phyloP scores from a whole-genome alignment of 2,888 invertebrate species.

The Drosophila kuntzei region DNA sequence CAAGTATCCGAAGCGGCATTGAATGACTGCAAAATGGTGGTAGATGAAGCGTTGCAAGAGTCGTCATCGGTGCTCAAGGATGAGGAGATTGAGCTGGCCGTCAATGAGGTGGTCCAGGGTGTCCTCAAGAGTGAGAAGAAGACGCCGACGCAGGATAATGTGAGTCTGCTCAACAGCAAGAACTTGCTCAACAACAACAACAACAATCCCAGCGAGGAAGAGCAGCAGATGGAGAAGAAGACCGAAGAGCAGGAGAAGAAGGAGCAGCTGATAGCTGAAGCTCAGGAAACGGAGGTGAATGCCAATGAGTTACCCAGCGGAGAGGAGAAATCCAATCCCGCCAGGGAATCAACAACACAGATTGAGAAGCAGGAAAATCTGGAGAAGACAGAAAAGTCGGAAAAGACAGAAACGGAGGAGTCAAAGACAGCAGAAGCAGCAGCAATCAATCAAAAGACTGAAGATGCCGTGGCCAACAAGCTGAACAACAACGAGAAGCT shows the following conservation, averaged over 20 bases:
- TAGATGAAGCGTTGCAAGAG: constrained; percentile 79
- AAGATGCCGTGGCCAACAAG: constrained; percentile 82
- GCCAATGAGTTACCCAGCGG: constrained; percentile 66
- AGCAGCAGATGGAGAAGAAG: constrained; percentile 1
- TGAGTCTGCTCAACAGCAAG: constrained; percentile 82
- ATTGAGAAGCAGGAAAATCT: neutral
- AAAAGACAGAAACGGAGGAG: constrained; percentile 8
- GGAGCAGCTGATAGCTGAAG: too few relatives aligned
- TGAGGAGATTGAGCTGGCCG: constrained; percentile 87
- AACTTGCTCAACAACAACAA: constrained; percentile 76
- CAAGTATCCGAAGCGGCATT: constrained; percentile 86
- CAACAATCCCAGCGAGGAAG: constrained; percentile 42
- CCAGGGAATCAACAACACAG: constrained; percentile 3
- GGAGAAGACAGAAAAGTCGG: constrained; percentile 1
- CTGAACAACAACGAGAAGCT: constrained; percentile 74
- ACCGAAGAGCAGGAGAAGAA: neutral
- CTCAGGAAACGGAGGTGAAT: constrained; percentile 65
- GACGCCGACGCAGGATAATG: constrained; percentile 63
- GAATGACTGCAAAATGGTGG: constrained; percentile 85
- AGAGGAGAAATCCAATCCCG: constrained; percentile 1
- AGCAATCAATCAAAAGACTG: constrained; percentile 85
- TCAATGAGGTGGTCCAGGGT: constrained; percentile 86
- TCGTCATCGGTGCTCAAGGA: constrained; percentile 86
- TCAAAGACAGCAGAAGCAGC: constrained; percentile 55
- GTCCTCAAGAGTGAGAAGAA: constrained; percentile 86